Conservation (phyloP, 1,140 invertebrate species). For the Neocloeon triangulifer region DNA sequence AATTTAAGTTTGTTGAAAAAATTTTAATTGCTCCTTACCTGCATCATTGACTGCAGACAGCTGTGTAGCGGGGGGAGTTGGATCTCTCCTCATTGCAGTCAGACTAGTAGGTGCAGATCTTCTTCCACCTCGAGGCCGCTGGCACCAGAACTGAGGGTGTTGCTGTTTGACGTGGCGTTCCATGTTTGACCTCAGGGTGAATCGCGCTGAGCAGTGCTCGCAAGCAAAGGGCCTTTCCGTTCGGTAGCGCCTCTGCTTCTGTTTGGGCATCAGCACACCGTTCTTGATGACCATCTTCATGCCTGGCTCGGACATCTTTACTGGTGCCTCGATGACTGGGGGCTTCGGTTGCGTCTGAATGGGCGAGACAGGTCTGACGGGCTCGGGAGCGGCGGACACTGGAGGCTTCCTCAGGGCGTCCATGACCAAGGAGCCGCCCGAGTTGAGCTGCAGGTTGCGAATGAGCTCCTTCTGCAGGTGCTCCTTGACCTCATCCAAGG, state of each 20-base stretch:
- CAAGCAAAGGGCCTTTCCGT: conserved; percentile 80
- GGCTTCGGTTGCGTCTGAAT: conserved; percentile 5
- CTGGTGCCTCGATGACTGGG: neutral
- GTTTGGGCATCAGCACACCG: conserved; percentile 67
- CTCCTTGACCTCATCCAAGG: conserved; percentile 17
- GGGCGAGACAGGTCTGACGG: neutral
- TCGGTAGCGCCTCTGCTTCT: conserved; percentile 70
- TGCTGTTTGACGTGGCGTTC: conserved; percentile 84
- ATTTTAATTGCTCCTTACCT: neutral
- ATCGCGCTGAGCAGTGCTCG: conserved; percentile 67
- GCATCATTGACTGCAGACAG: neutral
- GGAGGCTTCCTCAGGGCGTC: conserved; percentile 15
- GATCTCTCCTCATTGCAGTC: neutral
- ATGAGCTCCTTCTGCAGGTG: conserved; percentile 38
- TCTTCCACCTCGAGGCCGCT: conserved; percentile 21
- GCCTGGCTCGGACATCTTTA: conserved; percentile 15
- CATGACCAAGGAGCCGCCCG: conserved; percentile 32
- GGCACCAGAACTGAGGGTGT: conserved; percentile 70
- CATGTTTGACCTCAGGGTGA: conserved; percentile 80
- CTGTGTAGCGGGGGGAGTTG: conserved; percentile 1
- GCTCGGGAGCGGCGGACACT: neutral
- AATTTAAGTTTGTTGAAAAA: too few relatives aligned
- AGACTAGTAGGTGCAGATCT: conserved; percentile 6
- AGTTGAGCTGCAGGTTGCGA: conserved; percentile 36
- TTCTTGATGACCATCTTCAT: conserved; percentile 80